These are phyloP conservation scores for Siderastrea siderea DNA, from an alignment of 92 coral and sea anemone species.

Conservation along the genomic window DNA sequence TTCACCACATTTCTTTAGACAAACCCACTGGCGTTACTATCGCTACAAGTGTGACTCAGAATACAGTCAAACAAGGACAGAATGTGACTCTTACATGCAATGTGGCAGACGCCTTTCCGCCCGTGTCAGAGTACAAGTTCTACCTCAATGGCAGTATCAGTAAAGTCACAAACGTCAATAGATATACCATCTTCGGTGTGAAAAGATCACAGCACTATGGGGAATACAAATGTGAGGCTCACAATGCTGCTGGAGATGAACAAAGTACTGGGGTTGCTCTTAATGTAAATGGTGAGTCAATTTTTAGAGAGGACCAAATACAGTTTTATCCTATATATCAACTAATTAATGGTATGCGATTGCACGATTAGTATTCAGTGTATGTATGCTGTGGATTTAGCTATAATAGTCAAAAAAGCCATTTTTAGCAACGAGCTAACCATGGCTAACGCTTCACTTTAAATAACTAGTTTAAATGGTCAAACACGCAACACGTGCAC, in stretches of 20 bases:
- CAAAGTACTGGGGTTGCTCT: not conserved
- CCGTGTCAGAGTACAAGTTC: constrained; percentile 6
- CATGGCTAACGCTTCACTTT: not conserved
- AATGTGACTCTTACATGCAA: constrained; percentile 8
- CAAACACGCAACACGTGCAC: too few species aligned
- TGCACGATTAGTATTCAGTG: not conserved
- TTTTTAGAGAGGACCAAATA: too few species aligned
- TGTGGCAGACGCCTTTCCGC: constrained; percentile 20
- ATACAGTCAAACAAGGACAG: constrained; percentile 16
- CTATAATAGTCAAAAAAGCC: too few species aligned
- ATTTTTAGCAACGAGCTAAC: not conserved
- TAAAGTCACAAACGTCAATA: not conserved
- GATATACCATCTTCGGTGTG: not conserved
- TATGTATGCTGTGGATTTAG: not conserved
- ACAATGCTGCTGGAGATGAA: constrained; percentile 14
- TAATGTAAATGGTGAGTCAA: constrained; percentile 5
- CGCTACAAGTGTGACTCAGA: not conserved
- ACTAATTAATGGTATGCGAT: too few species aligned
- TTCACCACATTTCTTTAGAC: not conserved
- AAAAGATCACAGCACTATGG: constrained; percentile 12
- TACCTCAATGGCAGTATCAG: constrained; percentile 1
- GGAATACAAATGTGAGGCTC: constrained; percentile 17
- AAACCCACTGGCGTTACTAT: constrained; percentile 1
- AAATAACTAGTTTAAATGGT: too few species aligned
- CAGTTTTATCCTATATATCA: not conserved